Evolutionary conservation across 2,113 vertebrate genomes (phyloP).

Genomic region (Rhombomys opimus): DNA sequence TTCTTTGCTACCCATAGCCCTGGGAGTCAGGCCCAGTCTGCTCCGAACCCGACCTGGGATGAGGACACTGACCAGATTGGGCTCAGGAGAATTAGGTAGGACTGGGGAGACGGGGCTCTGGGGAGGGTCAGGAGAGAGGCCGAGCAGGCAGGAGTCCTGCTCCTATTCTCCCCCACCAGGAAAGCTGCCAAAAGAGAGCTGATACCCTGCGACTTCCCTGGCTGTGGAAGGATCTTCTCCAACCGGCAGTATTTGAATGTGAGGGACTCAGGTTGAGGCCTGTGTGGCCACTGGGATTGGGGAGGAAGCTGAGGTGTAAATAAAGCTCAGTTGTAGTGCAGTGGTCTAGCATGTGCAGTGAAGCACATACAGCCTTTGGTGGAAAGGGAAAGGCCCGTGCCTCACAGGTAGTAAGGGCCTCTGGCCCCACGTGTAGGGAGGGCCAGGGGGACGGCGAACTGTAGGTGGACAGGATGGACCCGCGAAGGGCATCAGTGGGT

Average conservation of each 20-base stretch:
- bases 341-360: background rate
- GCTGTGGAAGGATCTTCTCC: conserved; percentile 91
- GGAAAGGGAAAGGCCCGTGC: background rate
- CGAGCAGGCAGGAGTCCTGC: background rate
- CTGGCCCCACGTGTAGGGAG: background rate
- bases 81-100: conserved; percentile 88
- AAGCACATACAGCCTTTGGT: background rate
- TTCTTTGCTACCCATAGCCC: conserved; percentile 70
- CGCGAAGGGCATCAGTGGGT: background rate
- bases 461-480: background rate
- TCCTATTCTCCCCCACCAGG: conserved; percentile 74
- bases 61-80: conserved; percentile 86
- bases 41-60: conserved; percentile 21
- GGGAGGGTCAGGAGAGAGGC: background rate
- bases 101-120: background rate
- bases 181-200: conserved; percentile 88
- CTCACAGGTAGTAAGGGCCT: background rate
- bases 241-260: conserved; percentile 92
- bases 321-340: background rate
- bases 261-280: conserved; percentile 64
- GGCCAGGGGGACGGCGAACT: background rate
- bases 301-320: background rate
- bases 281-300: background rate
- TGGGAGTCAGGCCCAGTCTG: conserved; percentile 3
- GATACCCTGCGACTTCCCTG: conserved; percentile 89